Evolutionary conservation across 1,140 invertebrate species (phyloP), one percentile per base, ranked within the genome.

Genomic region (Saxidomus purpurata): DNA sequence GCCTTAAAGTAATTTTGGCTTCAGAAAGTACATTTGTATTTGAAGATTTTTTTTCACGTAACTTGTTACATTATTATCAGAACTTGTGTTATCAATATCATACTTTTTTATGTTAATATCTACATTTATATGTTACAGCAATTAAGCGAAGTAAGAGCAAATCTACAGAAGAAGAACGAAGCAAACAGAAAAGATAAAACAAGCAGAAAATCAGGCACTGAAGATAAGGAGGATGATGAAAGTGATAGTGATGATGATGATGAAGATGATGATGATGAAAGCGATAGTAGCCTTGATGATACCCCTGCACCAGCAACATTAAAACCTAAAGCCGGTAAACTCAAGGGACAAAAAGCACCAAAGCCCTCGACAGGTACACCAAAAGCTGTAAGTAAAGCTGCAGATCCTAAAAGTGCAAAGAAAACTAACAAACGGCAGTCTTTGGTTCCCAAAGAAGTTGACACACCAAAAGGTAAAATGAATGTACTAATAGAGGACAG

Each of bases 401-500:
- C n/a, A 17, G 25, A 34, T 4, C 55, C n/a, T n/a, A 31, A 49
- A 43, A 81, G 38, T 69, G 22, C 34, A 4, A 52, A 71, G 43
- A 89, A 82, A 55, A 6, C 43, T 43, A 22, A 22, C 9, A 77
- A 38, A 63, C 43, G 34, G 28, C 19, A 19, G 36, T 89, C 67
- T 15, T 13, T 81, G 25, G 67, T 89, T 89, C 87, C 87, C 6
- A 55, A 36, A 40, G 52, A 55, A 63, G 87, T 82, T 17, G 63
- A 89, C 25, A 89, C 87, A 31, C 87, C 87, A 28, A 38, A 80
- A 83, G 81, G 86, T 11, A 84, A 88, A 36, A 77, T 77, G 43
- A 79, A 83, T 47, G 76, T 91, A 17, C n/a, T 91, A 13, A 85
- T 74, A 9, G 90, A 91, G 43, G 90, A 91, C 31, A 88, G 81